phyloP scores from a whole-genome alignment of 2,797 vertebrate genomes.

The Poecile montanus region DNA sequence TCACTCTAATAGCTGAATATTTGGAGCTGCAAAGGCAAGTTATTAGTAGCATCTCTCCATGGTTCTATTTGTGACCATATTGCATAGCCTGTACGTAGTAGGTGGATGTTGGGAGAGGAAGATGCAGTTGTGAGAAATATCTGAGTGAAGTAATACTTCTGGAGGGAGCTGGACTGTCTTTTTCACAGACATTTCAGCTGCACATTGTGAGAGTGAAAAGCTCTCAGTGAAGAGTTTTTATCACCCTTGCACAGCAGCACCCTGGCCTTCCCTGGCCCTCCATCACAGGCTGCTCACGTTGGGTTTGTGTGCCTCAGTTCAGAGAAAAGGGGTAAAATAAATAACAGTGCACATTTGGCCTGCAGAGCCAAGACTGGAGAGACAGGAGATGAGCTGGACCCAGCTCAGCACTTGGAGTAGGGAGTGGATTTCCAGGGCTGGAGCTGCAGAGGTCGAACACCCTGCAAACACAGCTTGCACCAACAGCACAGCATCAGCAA shows the following conservation, averaged over 20 bases:
- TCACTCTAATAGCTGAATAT: neutral
- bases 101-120: neutral
- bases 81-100: accelerated
- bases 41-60: neutral
- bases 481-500: neutral
- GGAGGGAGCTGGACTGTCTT: neutral
- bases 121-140: neutral
- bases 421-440: neutral
- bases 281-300: accelerated
- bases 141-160: neutral
- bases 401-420: neutral
- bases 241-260: neutral
- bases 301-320: neutral
- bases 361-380: neutral
- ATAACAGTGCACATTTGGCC: accelerated
- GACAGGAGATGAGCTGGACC: neutral
- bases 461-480: neutral
- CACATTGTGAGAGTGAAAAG: neutral
- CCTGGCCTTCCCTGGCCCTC: neutral
- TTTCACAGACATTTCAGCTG: neutral
- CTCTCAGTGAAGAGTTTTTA: neutral
- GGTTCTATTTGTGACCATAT: neutral
- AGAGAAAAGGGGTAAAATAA: neutral
- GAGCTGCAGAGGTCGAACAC: neutral
- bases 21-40: neutral